Evolutionary conservation across 1,140 invertebrate genomes (phyloP), one percentile per base, ranked within the genome.

Genomic region (Drosophila tsacasi): DNA sequence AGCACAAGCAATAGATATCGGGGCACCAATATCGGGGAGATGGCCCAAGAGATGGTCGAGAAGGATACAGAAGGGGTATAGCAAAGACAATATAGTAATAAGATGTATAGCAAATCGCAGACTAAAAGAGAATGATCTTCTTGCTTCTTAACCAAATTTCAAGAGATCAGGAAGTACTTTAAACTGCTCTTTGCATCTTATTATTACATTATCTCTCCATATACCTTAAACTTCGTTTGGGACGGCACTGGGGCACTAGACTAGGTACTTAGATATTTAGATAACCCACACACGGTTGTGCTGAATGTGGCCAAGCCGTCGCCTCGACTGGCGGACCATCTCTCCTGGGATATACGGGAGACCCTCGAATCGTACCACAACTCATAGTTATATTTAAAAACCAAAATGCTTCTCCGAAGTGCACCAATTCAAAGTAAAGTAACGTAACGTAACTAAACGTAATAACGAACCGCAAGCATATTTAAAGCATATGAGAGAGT

Each of bases 401-500:
- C 57, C 68, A 60, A 60, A 50, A 61, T 55, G 66, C 49, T 68
- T 77, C 54, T 73, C 32, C 57, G 68, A 81, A 86, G 30, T 78
- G 83, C 83, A 89, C 84, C 81, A 89, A 86, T 63, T 75, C 64
- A 39, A 77, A 32, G 5, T 50, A 27, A 52, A 15, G 52, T 37
- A 57, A 57, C 21, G 58, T 65, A 73, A 81, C 55, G 50, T 60
- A 65, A 74, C 21, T 52, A 65, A 78, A 61, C 54, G 52, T 65
- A 83, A 72, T 57, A 60, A 60, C 52, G 68, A 65, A 79, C 77
- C 49, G 46, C 50, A 81, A 59, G 64, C 57, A 77, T 72, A 85
- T 65, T 72, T 52, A 68, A 82, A 64, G 62, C 83, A 80, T 83
- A 89, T 83, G 72, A 79, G 60, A 77, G 76, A 80, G 64, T 61